Evolutionary conservation across 2,888 invertebrate genomes (phyloP).

Genomic region (Alloscopus bannaensis): DNA sequence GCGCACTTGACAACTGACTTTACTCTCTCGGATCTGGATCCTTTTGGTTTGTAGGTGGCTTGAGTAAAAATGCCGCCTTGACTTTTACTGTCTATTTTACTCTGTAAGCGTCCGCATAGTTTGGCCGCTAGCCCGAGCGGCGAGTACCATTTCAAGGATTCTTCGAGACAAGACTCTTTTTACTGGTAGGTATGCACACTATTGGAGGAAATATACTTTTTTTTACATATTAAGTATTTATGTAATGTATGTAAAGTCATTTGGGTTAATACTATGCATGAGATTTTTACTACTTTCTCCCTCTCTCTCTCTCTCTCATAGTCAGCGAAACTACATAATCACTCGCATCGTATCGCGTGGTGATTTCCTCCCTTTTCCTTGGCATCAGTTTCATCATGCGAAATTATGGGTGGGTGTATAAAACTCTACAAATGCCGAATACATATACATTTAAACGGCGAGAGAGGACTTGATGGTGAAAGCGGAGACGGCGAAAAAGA

Average conservation of each 20-base stretch:
- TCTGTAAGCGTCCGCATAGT: neutral
- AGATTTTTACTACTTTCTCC: constrained; percentile 47
- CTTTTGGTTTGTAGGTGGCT: neutral
- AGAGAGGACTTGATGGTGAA: neutral
- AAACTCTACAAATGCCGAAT: no score
- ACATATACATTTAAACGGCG: no score
- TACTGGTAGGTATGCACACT: neutral
- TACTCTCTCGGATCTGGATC: neutral
- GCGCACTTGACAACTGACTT: neutral
- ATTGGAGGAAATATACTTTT: neutral
- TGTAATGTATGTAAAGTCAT: constrained; percentile 54
- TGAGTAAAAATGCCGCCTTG: constrained; percentile 31
- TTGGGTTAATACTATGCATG: constrained; percentile 60
- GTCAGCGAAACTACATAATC: constrained; percentile 25
- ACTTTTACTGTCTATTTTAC: constrained; percentile 35
- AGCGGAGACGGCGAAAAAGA: neutral
- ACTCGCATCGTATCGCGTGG: constrained; percentile 4
- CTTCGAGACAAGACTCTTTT: constrained; percentile 1
- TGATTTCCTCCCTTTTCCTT: constrained; percentile 27
- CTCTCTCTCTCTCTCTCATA: no score
- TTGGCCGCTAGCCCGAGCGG: neutral
- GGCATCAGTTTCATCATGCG: constrained; percentile 24
- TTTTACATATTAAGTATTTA: constrained; percentile 37
- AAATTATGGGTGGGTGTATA: constrained; percentile 33
- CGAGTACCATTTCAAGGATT: constrained; percentile 41